phyloP scores from a whole-genome alignment of 2,113 vertebrate species.

The Seriola quinqueradiata region DNA sequence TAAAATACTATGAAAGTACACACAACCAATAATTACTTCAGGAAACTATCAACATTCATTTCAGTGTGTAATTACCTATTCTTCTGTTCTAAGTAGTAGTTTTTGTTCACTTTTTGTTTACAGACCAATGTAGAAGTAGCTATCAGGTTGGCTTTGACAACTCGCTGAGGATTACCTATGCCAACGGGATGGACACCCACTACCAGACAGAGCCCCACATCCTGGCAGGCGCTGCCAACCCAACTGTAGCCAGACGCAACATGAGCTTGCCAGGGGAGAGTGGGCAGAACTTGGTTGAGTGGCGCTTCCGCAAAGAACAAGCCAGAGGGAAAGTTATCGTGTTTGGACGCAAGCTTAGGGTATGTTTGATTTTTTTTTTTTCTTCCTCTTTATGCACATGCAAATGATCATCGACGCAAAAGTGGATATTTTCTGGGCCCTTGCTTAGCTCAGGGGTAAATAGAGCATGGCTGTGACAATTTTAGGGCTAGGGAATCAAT shows the following conservation, averaged over 20 bases:
- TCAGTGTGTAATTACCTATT: not conserved
- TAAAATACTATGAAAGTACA: conserved; percentile 26
- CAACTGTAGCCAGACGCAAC: conserved; percentile 94
- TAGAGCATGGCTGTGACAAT: not conserved
- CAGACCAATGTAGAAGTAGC: conserved; percentile 95
- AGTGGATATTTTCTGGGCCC: not conserved
- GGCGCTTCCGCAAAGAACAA: conserved; percentile 98
- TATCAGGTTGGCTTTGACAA: conserved; percentile 96
- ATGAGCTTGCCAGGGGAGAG: conserved; percentile 96
- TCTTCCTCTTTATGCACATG: not conserved
- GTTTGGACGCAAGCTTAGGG: conserved; percentile 96
- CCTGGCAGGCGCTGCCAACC: conserved; percentile 94
- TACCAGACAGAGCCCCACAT: conserved; percentile 97
- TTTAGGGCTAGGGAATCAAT: not conserved
- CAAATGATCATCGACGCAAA: not conserved
- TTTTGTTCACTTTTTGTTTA: conserved; percentile 20
- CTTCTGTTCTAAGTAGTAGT: not conserved
- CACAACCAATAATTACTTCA: not conserved
- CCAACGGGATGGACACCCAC: conserved; percentile 95
- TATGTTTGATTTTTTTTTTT: conserved; percentile 64
- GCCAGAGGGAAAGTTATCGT: conserved; percentile 95
- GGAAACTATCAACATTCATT: not conserved
- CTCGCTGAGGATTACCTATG: conserved; percentile 93
- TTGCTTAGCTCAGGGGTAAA: conserved; percentile 8
- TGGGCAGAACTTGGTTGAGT: conserved; percentile 96